Conservation (phyloP, 64 coral and sea anemone genomes). For the Trachythela sp. region DNA sequence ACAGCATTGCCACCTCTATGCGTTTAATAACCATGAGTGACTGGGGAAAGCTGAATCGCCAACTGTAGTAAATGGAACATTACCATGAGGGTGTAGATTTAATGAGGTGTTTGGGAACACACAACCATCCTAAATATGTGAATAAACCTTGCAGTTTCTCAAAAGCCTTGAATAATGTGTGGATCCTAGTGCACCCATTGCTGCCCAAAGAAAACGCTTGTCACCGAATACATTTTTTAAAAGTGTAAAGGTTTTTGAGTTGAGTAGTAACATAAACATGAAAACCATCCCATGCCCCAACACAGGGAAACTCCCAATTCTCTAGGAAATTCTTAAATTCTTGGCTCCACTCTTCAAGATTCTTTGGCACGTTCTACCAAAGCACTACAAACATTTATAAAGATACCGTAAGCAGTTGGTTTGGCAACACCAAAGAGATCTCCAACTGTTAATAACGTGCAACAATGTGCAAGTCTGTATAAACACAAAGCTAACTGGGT, state of each 20-base stretch:
- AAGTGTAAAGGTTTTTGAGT: not conserved
- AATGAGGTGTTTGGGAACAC: conserved; percentile 6
- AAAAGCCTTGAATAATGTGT: conserved; percentile 47
- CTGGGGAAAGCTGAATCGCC: not conserved
- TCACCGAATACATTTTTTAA: not conserved
- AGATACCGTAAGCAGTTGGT: conserved; percentile 33
- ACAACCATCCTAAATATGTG: conserved; percentile 29
- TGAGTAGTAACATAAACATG: not conserved
- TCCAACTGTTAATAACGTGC: conserved; percentile 22
- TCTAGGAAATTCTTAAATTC: not conserved
- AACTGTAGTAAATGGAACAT: not conserved
- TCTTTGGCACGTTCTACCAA: too few species aligned
- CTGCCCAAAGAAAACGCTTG: conserved; percentile 45
- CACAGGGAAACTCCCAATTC: conserved; percentile 7
- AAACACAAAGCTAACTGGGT: too few species aligned
- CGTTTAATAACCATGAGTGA: not conserved
- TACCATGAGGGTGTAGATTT: conserved; percentile 4
- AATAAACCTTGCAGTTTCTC: conserved; percentile 5
- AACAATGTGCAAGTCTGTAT: too few species aligned
- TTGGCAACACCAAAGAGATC: conserved; percentile 32
- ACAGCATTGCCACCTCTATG: too few species aligned
- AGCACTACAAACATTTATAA: too few species aligned
- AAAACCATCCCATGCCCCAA: not conserved
- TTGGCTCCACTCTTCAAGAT: too few species aligned
- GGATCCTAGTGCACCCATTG: conserved; percentile 32